Evolutionary conservation across 2,113 vertebrate genomes (phyloP), one percentile per base, ranked within the genome.

Genomic region (Eudyptes chrysolophus): DNA sequence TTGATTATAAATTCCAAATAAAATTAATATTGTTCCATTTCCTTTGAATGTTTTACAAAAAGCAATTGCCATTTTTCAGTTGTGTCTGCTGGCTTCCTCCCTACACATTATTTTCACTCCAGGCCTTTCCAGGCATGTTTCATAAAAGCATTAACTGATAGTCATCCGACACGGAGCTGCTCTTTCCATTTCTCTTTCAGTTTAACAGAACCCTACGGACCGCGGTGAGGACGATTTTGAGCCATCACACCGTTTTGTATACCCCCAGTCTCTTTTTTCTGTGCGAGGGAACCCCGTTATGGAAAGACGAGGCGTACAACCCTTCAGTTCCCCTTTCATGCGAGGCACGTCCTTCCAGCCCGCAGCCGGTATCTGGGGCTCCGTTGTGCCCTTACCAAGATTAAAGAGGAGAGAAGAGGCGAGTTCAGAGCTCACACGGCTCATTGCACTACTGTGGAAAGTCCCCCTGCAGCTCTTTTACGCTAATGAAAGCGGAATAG

Each of bases 1-100:
- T 72, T 87, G 87, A 83, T 85, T 84, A 89, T 48, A 83, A 91
- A 87, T 82, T 85, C 81, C 61, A 82, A 93, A 94, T 38, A 76
- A 89, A 85, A 82, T 22, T 1, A 65, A 49, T 38, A 40, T 57
- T 69, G 25, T 44, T 60, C 70, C 4, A 0, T 79, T 84, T 61
- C 52, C 74, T 84, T 89, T 84, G 65, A 91, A 71, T 46, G 42
- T 13, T 46, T 55, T 24, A 68, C 46, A 68, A 51, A 89, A 81
- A 76, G 29, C 65, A 60, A 72, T 27, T 81, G 64, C 42, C 1
- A 0, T 51, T 82, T 81, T 61, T 60, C 13, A 4, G 27, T 60
- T 17, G 29, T 3, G 8, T 29, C 75, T 88, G 68, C 88, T 22
- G 4, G 34, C 66, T 85, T 76, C 79, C 66, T 86, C 62, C 71